A percentile compares a stretch with the other conserved stretches of the same genome.
These are phyloP conservation scores for Podarcis cretensis DNA, from an alignment of 2,113 vertebrate genomes.

Conservation along the genomic window DNA sequence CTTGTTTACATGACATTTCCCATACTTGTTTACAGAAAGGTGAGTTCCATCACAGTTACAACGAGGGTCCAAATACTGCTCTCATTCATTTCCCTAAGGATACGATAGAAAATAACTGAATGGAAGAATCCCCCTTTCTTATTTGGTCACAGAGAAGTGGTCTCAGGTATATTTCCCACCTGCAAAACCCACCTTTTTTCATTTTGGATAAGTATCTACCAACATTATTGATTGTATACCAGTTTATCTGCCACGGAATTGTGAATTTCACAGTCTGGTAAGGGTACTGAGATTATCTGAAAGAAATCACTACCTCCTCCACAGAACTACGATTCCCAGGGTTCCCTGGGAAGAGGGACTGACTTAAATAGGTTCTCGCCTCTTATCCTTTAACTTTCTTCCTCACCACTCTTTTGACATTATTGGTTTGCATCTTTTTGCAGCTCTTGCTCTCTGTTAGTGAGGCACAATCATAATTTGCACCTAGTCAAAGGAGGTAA, in stretches of 20 bases:
- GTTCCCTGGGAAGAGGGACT: neutral
- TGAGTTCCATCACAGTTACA: neutral
- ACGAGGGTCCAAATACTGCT: no score
- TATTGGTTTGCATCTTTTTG: neutral
- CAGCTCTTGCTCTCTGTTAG: neutral
- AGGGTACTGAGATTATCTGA: neutral
- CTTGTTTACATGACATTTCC: neutral
- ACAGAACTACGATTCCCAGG: neutral
- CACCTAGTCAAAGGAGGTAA: neutral
- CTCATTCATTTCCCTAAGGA: neutral
- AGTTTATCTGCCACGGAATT: neutral
- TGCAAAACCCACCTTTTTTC: neutral
- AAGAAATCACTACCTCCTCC: neutral
- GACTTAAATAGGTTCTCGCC: neutral
- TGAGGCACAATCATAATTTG: neutral
- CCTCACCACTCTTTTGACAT: neutral
- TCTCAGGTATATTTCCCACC: neutral
- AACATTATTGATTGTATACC: no score
- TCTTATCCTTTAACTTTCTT: neutral
- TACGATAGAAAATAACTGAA: neutral
- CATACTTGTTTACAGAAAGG: conserved; percentile 34
- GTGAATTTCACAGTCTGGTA: neutral
- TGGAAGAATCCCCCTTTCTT: neutral
- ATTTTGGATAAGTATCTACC: neutral
- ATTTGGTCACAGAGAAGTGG: neutral